Conservation (phyloP, 2,797 vertebrate species). For the Oreochromis grahami region DNA sequence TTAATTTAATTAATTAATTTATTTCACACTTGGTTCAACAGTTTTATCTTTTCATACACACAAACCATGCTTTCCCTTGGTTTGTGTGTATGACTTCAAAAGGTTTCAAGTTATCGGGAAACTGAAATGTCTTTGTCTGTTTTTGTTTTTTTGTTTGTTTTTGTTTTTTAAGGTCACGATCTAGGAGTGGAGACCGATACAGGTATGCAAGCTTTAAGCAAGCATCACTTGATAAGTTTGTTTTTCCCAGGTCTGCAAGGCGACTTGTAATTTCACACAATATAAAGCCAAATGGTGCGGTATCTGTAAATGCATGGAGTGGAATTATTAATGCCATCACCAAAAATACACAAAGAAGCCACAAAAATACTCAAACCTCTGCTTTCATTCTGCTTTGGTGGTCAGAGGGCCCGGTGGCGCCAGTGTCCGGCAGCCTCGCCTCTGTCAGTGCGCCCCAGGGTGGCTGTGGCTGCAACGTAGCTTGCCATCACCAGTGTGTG, state of each 20-base stretch:
- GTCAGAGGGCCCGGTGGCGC: too few relatives aligned
- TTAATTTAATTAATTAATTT: too few relatives aligned
- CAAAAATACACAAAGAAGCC: neutral
- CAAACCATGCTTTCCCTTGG: too few relatives aligned
- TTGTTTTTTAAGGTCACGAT: conserved; percentile 69
- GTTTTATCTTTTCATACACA: too few relatives aligned
- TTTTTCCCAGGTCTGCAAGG: neutral
- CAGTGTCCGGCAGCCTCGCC: too few relatives aligned
- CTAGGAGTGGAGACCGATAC: conserved; percentile 77
- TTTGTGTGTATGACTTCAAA: neutral
- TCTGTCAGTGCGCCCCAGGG: too few relatives aligned
- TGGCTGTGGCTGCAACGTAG: too few relatives aligned
- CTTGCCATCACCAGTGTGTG: too few relatives aligned
- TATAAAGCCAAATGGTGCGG: neutral
- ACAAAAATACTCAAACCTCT: neutral
- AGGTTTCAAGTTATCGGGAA: neutral
- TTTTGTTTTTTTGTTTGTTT: neutral
- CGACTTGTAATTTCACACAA: neutral
- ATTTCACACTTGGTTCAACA: too few relatives aligned
- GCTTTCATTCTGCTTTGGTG: too few relatives aligned
- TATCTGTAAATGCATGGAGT: neutral
- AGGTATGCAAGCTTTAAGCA: conserved; percentile 54
- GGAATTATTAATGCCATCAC: neutral
- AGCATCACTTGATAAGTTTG: neutral
- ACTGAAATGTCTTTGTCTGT: neutral